Evolutionary conservation across 1,140 invertebrate genomes (phyloP).

Genomic region (Plutomurus gul): DNA sequence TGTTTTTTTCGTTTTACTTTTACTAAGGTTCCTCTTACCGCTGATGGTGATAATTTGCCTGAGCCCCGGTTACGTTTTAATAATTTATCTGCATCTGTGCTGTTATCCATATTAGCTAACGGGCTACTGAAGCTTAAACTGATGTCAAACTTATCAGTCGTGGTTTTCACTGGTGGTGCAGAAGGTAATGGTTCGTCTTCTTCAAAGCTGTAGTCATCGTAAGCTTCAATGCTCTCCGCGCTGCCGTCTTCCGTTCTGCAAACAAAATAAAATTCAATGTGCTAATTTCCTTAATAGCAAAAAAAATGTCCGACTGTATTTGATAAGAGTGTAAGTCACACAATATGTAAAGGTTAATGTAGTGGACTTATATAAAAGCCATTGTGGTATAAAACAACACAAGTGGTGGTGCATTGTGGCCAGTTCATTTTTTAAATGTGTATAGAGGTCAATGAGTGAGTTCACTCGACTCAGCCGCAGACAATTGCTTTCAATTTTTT

Average conservation of each 20-base stretch:
- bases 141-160: slow-evolving; percentile 20
- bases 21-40: too few relatives aligned
- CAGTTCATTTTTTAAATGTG: too few relatives aligned
- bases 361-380: too few relatives aligned
- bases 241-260: neutral
- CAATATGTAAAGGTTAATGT: too few relatives aligned
- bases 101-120: neutral
- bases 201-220: slow-evolving; percentile 39
- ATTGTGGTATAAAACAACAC: too few relatives aligned
- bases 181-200: slow-evolving; percentile 18
- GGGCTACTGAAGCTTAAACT: neutral
- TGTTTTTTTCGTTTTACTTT: too few relatives aligned
- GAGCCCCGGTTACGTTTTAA: neutral
- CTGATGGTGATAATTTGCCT: neutral
- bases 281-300: neutral
- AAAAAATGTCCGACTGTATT: neutral
- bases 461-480: too few relatives aligned
- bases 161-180: neutral
- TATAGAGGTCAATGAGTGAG: neutral
- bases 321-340: neutral
- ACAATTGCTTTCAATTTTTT: too few relatives aligned
- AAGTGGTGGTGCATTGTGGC: too few relatives aligned
- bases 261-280: neutral
- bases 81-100: neutral
- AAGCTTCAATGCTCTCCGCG: neutral